phyloP scores from a whole-genome alignment of 2,797 vertebrate genomes.

The Odontamblyopus lacepedii region DNA sequence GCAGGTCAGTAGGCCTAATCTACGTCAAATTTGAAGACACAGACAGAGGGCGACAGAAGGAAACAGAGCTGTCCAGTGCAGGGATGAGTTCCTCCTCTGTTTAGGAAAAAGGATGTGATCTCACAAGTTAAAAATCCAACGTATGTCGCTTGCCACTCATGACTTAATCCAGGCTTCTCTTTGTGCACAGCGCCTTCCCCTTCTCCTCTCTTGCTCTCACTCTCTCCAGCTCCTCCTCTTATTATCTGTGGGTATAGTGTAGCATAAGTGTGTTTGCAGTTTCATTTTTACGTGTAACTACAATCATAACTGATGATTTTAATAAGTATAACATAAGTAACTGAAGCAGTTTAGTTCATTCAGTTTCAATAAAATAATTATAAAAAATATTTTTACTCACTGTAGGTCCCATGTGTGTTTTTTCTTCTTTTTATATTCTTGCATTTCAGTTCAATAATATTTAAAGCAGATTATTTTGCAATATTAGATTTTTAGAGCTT shows the following conservation, averaged over 20 bases:
- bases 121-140: slow-evolving; percentile 89
- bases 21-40: slow-evolving; percentile 42
- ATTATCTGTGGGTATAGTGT: neutral
- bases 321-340: neutral
- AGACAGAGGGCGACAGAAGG: slow-evolving; percentile 55
- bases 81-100: slow-evolving; percentile 82
- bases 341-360: neutral
- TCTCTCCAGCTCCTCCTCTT: slow-evolving; percentile 29
- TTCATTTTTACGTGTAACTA: neutral
- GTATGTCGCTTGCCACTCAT: slow-evolving; percentile 87
- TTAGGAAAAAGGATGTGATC: slow-evolving; percentile 90
- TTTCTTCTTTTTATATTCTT: neutral
- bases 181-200: slow-evolving; percentile 71
- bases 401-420: neutral
- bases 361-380: neutral
- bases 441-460: too few species aligned
- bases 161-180: slow-evolving; percentile 86
- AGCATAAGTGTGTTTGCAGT: neutral
- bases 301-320: neutral
- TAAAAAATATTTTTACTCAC: too few species aligned
- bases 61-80: slow-evolving; percentile 58
- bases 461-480: too few species aligned
- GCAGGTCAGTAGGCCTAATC: slow-evolving; percentile 59
- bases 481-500: too few species aligned
- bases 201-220: slow-evolving; percentile 60